Conservation (phyloP, 92 coral and sea anemone species). For the Scolanthus callimorphus region DNA sequence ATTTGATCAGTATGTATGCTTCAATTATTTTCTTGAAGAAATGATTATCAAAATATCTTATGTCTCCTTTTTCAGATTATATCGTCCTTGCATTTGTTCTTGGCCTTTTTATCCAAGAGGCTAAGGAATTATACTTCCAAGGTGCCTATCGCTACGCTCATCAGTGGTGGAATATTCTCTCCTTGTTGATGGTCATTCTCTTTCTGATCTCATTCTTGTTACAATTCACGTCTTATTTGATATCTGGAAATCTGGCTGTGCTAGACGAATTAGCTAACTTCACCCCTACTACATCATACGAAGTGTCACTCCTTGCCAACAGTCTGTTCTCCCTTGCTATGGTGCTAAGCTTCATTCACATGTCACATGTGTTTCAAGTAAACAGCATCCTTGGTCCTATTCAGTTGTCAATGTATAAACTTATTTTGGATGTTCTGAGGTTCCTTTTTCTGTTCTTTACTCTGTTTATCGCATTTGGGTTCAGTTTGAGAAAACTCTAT, state of each 20-base stretch:
- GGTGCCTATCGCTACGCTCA: constrained; percentile 46
- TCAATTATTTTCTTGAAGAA: no score
- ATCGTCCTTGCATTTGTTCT: constrained; percentile 31
- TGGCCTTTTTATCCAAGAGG: constrained; percentile 52
- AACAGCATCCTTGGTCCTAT: constrained; percentile 61
- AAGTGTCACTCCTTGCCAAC: constrained; percentile 34
- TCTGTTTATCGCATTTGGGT: constrained; percentile 69
- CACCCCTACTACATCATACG: constrained; percentile 27
- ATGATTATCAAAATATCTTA: no score
- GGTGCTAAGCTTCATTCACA: constrained; percentile 65
- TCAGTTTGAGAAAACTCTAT: constrained; percentile 75
- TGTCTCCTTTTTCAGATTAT: constrained; percentile 41
- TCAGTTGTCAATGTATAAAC: constrained; percentile 71
- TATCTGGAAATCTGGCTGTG: constrained; percentile 21
- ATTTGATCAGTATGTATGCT: no score
- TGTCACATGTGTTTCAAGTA: constrained; percentile 57
- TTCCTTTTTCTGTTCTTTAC: constrained; percentile 62
- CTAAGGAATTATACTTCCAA: constrained; percentile 45
- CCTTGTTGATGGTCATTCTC: constrained; percentile 22
- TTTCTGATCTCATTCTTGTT: constrained; percentile 38
- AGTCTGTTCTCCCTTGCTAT: constrained; percentile 49
- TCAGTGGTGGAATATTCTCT: constrained; percentile 70
- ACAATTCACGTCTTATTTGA: constrained; percentile 27
- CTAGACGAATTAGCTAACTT: constrained; percentile 14
- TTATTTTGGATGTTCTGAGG: constrained; percentile 66